Percentiles rank a stretch among this genome's conserved stretches.
These are phyloP conservation scores for Bucorvus abyssinicus DNA, from an alignment of 2,797 vertebrate species.

Conservation along the genomic window DNA sequence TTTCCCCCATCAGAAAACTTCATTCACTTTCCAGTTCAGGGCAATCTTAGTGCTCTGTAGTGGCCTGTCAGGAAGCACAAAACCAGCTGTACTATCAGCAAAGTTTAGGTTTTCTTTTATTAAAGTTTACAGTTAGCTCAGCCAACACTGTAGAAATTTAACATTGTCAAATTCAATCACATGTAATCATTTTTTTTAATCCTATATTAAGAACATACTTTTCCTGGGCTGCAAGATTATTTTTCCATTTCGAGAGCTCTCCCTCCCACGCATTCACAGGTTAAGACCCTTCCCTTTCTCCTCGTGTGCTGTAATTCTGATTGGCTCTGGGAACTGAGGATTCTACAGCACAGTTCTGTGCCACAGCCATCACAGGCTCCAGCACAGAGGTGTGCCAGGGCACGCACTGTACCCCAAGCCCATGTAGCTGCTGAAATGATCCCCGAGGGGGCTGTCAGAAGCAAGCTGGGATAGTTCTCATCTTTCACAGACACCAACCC, in stretches of 20 bases:
- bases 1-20: not conserved
- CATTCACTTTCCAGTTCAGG: not conserved
- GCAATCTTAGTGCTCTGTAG: not conserved
- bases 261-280: accelerated
- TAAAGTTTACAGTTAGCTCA: not conserved
- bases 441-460: not conserved
- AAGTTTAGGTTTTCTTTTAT: not conserved
- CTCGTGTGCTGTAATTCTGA: accelerated
- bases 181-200: not conserved
- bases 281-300: not conserved
- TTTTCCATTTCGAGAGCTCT: not conserved
- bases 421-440: not conserved
- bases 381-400: not conserved
- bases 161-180: not conserved
- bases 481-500: not conserved
- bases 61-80: not conserved
- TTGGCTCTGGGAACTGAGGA: not conserved
- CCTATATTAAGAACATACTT: not conserved
- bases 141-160: not conserved
- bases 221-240: not conserved
- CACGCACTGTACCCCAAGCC: not conserved
- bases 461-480: not conserved
- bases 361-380: not conserved
- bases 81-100: not conserved
- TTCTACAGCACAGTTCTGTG: not conserved